Evolutionary conservation across 2,888 invertebrate genomes (phyloP).

Genomic region (Metacarcinus magister): DNA sequence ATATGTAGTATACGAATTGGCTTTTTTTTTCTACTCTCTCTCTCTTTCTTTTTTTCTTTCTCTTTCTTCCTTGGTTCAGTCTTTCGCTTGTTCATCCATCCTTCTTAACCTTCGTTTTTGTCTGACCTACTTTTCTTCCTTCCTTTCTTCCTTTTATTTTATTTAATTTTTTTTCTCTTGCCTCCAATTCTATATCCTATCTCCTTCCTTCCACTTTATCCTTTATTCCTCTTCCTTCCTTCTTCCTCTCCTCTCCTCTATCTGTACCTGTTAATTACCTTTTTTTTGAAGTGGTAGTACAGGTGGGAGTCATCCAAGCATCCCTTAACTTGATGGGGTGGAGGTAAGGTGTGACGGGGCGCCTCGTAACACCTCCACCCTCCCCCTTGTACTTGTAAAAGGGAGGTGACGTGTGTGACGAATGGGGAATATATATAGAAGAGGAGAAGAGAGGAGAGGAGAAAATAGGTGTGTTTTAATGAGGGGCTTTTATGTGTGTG

Average conservation of each 20-base stretch:
- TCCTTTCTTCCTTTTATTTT: neutral
- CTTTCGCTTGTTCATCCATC: neutral
- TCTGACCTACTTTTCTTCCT: neutral
- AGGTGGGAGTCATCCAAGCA: neutral
- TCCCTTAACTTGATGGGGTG: neutral
- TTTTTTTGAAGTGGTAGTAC: neutral
- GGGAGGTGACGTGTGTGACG: slow-evolving; percentile 26
- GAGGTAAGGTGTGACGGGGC: neutral
- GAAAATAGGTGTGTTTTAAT: neutral
- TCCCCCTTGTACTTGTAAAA: neutral
- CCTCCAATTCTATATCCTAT: neutral
- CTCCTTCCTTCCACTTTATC: neutral
- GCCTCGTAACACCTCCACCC: neutral
- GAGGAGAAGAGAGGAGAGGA: too few species aligned
- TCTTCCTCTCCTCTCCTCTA: neutral
- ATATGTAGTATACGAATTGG: neutral
- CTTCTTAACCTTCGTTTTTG: neutral
- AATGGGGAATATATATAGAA: neutral
- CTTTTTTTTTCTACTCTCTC: neutral
- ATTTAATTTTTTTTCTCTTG: neutral
- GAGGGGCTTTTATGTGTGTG: neutral
- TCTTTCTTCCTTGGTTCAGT: neutral
- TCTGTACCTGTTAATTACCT: neutral
- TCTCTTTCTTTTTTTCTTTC: neutral
- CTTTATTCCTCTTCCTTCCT: neutral